A percentile compares a stretch with the other conserved stretches of the same genome.
phyloP scores from a whole-genome alignment of 2,888 invertebrate genomes.

The Philopedon plagiatum region DNA sequence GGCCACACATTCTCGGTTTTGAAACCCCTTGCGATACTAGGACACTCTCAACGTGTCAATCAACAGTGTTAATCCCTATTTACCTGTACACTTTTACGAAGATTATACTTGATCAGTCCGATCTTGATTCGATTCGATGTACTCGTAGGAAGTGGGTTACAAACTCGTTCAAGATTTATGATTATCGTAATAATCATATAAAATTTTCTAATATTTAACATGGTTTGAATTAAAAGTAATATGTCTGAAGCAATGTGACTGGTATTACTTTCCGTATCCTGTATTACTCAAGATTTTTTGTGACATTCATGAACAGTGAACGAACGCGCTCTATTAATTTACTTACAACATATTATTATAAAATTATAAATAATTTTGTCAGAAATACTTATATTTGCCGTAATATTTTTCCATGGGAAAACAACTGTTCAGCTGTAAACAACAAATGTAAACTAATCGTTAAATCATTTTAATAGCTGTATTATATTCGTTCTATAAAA shows the following conservation, averaged over 20 bases:
- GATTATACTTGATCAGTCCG: no score
- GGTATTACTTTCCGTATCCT: neutral
- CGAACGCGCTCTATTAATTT: neutral
- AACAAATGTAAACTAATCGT: neutral
- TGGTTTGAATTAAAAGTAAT: neutral
- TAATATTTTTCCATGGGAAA: neutral
- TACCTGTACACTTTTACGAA: no score
- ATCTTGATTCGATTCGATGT: no score
- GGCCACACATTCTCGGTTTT: no score
- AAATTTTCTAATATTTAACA: neutral
- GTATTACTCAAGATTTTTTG: neutral
- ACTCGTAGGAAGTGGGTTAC: no score
- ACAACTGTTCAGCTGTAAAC: neutral
- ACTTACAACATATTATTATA: slow-evolving; percentile 2
- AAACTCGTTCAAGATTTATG: no score
- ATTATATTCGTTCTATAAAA: slow-evolving; percentile 9
- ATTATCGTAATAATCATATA: no score
- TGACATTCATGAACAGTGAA: neutral
- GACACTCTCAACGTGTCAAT: no score
- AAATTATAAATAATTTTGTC: no score
- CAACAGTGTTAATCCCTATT: no score
- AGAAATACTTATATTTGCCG: neutral
- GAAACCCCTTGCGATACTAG: no score
- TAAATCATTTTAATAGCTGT: slow-evolving; percentile 4
- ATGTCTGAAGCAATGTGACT: neutral